A percentile compares a stretch with the other conserved stretches of the same genome.
Evolutionary conservation across 2,888 invertebrate species (phyloP).

Genomic region (Xestia xanthographa): DNA sequence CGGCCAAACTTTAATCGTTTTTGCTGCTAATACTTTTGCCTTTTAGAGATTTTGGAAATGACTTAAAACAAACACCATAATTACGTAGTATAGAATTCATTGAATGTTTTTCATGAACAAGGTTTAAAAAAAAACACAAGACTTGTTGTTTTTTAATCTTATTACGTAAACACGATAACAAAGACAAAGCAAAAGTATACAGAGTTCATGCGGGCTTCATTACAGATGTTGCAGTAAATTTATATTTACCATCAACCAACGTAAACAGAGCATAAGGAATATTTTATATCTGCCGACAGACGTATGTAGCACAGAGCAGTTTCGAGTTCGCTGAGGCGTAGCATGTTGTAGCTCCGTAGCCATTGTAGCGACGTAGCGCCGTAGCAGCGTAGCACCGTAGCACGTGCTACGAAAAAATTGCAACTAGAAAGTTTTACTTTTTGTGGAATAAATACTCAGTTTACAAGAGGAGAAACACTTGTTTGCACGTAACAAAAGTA

Average conservation of each 20-base stretch:
- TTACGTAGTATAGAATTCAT: neutral
- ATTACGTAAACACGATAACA: conserved; percentile 13
- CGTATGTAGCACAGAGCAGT: conserved; percentile 44
- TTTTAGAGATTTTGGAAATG: too few species aligned
- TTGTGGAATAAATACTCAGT: conserved; percentile 26
- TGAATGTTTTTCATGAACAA: neutral
- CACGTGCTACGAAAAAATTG: conserved; percentile 22
- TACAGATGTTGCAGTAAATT: conserved; percentile 7
- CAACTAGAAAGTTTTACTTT: neutral
- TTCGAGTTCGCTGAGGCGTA: conserved; percentile 65
- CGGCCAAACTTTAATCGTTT: too few species aligned
- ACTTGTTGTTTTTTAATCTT: conserved; percentile 5
- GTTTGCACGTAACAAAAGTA: conserved; percentile 51
- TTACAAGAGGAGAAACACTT: conserved; percentile 48
- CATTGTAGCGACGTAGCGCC: conserved; percentile 61
- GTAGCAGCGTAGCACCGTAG: conserved; percentile 55
- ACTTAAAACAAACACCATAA: too few species aligned
- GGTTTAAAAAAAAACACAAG: neutral
- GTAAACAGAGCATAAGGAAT: conserved; percentile 40
- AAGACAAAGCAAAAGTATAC: conserved; percentile 23
- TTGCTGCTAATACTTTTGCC: too few species aligned
- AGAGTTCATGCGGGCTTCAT: conserved; percentile 27
- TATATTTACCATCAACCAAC: conserved; percentile 13
- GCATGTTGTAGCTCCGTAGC: conserved; percentile 63
- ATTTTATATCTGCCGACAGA: conserved; percentile 47